Evolutionary conservation across 2,113 vertebrate species (phyloP).

Genomic region (Caretta caretta): DNA sequence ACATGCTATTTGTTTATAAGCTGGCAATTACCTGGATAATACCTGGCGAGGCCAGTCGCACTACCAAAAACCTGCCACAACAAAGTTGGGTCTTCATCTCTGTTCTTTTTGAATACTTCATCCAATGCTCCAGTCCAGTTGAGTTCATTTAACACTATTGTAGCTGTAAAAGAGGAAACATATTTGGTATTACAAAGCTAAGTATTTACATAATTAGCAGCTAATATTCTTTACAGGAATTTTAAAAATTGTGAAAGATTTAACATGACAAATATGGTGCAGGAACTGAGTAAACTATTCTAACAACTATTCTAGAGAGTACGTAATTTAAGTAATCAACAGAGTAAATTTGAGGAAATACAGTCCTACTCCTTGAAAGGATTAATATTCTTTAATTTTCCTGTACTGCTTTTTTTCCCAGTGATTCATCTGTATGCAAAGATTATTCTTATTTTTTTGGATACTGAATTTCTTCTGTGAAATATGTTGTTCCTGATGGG

Average conservation of each 20-base stretch:
- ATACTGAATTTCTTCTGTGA: background rate
- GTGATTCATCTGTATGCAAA: background rate
- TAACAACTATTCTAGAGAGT: background rate
- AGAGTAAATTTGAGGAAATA: background rate
- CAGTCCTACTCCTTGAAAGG: background rate
- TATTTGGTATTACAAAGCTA: background rate
- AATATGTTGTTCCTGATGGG: background rate
- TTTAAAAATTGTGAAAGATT: background rate
- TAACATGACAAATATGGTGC: background rate
- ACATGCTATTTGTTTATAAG: background rate
- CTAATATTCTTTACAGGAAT: background rate
- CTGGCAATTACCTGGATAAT: constrained; percentile 90
- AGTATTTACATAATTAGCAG: background rate
- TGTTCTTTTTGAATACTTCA: constrained; percentile 93
- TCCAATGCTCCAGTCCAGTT: constrained; percentile 95
- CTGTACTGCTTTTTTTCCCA: rapidly evolving
- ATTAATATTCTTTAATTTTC: background rate
- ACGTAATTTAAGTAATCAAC: background rate
- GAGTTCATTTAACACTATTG: constrained; percentile 95
- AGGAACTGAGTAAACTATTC: background rate
- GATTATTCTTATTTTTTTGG: background rate
- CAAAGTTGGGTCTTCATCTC: constrained; percentile 93
- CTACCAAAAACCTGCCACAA: constrained; percentile 99
- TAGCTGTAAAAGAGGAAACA: constrained; percentile 79
- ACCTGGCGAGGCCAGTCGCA: constrained; percentile 95